Evolutionary conservation across 2,888 invertebrate genomes (phyloP).

Genomic region (Uropetala carovei): DNA sequence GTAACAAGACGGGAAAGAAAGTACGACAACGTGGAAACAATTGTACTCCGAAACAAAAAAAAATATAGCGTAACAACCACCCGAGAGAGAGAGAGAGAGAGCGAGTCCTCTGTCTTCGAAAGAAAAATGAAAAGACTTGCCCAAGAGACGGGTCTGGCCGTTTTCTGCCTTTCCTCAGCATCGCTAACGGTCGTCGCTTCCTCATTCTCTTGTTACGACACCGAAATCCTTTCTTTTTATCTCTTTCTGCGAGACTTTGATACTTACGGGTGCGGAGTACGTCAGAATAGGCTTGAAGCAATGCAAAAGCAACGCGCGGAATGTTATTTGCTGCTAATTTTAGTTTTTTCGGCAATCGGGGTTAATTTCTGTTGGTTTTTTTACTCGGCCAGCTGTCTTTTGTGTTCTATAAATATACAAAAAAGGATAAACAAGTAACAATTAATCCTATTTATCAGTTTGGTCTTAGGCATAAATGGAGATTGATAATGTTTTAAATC

Average conservation of each 20-base stretch:
- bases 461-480: too few relatives aligned
- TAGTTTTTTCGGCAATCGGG: neutral
- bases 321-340: neutral
- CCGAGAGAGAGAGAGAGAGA: neutral
- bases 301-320: neutral
- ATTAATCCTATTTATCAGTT: too few relatives aligned
- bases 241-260: neutral
- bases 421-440: too few relatives aligned
- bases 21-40: neutral
- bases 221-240: neutral
- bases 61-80: neutral
- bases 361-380: too few relatives aligned
- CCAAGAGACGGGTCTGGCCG: neutral
- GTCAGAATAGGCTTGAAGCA: neutral
- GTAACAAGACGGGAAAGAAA: constrained; percentile 11
- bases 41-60: neutral
- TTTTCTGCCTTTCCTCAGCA: neutral
- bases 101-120: neutral
- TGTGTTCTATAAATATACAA: too few relatives aligned
- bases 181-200: neutral
- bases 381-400: too few relatives aligned
- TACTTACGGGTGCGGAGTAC: neutral
- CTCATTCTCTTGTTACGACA: neutral
- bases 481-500: too few relatives aligned
- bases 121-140: neutral